Evolutionary conservation across 2,888 invertebrate genomes (phyloP).

Genomic region (Ariolimax columbianus): DNA sequence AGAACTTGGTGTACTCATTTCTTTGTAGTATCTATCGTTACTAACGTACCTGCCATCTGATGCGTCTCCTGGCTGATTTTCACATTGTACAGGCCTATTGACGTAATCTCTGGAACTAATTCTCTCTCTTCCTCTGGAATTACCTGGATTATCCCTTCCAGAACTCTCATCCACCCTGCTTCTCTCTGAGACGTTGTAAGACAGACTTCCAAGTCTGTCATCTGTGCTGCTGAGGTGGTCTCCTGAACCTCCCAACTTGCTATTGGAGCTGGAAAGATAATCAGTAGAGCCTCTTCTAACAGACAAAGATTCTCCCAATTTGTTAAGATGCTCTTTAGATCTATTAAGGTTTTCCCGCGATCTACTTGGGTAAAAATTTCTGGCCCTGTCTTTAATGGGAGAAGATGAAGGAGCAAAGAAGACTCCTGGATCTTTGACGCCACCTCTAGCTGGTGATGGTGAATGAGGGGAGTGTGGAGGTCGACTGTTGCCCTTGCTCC

Average conservation of each 20-base stretch:
- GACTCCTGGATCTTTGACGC: neutral
- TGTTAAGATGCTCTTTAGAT: constrained; percentile 49
- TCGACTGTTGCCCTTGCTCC: constrained; percentile 10
- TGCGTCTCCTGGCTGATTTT: neutral
- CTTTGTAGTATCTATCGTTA: constrained; percentile 12
- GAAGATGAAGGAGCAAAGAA: constrained; percentile 32
- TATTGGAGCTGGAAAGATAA: constrained; percentile 14
- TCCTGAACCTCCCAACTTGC: neutral
- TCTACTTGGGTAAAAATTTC: constrained; percentile 52
- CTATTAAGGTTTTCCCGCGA: constrained; percentile 52
- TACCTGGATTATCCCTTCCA: constrained; percentile 9
- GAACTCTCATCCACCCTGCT: constrained; percentile 15
- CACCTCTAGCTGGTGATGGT: constrained; percentile 41
- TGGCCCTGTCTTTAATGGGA: constrained; percentile 52
- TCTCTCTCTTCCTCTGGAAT: constrained; percentile 17
- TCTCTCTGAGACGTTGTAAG: constrained; percentile 16
- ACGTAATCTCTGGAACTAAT: constrained; percentile 13
- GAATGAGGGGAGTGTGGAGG: constrained; percentile 33
- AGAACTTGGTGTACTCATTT: neutral
- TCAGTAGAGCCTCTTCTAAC: constrained; percentile 5
- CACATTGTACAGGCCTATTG: neutral
- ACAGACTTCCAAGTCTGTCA: neutral
- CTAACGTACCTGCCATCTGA: neutral
- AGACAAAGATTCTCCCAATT: constrained; percentile 37
- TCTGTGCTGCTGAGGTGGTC: constrained; percentile 17